Conservation (phyloP, 2,113 vertebrate species). For the Elaphurus davidianus region DNA sequence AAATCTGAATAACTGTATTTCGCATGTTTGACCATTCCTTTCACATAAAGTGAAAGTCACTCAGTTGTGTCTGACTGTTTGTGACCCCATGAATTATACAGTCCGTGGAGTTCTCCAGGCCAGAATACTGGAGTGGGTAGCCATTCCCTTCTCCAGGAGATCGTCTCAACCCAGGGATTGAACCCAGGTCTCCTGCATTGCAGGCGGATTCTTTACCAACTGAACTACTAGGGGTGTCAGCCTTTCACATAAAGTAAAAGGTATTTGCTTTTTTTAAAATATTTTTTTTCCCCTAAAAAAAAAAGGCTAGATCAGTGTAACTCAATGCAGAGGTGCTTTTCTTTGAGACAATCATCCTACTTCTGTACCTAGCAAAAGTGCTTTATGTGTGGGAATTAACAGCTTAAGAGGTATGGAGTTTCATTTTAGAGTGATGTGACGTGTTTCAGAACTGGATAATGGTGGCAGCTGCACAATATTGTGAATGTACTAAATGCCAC, state of each 20-base stretch:
- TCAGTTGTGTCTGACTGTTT: background rate
- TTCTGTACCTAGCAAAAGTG: background rate
- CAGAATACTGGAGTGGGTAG: background rate
- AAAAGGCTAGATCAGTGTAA: background rate
- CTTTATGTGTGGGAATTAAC: background rate
- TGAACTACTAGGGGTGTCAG: background rate
- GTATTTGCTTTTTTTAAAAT: background rate
- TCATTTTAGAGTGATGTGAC: background rate
- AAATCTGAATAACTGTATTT: background rate
- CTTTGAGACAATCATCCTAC: background rate
- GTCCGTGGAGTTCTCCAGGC: background rate
- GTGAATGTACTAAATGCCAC: background rate
- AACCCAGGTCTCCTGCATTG: background rate
- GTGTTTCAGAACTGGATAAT: background rate
- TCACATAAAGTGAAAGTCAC: background rate
- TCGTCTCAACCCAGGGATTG: background rate
- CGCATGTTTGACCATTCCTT: background rate
- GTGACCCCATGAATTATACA: background rate
- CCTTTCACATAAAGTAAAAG: constrained; percentile 7
- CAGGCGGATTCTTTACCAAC: background rate
- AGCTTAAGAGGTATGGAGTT: background rate
- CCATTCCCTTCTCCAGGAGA: background rate
- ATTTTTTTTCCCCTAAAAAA: background rate
- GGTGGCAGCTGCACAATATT: background rate
- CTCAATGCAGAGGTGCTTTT: background rate